Conservation (phyloP, 2,113 vertebrate genomes). For the Arenaria interpres region DNA sequence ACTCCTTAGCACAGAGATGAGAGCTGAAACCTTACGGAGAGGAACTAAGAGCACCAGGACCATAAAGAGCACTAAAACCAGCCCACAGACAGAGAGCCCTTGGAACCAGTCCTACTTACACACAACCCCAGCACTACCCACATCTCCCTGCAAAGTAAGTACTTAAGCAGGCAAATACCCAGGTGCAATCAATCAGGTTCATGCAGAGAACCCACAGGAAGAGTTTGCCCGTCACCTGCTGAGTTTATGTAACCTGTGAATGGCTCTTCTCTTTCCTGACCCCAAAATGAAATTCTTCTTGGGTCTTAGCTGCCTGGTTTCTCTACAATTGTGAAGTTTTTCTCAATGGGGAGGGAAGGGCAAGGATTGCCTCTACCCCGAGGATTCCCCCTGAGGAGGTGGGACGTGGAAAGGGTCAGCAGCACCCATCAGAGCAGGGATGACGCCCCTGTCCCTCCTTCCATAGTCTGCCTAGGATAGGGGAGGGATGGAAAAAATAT, state of each 20-base stretch:
- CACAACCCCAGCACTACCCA: neutral
- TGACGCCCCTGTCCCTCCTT: neutral
- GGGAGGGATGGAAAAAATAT: neutral
- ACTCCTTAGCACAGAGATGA: neutral
- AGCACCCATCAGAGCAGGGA: neutral
- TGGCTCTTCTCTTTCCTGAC: neutral
- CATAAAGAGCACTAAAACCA: neutral
- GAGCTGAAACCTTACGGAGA: neutral
- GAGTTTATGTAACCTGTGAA: neutral
- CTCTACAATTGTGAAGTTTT: neutral
- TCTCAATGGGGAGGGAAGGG: neutral
- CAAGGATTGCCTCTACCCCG: neutral
- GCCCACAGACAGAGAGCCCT: neutral
- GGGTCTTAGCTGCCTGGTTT: neutral
- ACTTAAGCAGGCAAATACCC: neutral
- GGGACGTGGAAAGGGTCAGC: neutral
- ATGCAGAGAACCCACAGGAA: neutral
- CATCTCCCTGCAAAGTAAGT: neutral
- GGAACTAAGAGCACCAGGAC: neutral
- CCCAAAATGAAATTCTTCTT: neutral
- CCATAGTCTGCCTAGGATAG: neutral
- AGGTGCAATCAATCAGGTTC: neutral
- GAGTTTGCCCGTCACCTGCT: neutral
- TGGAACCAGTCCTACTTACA: neutral
- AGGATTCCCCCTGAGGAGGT: neutral